These are phyloP conservation scores for Drosophila tripunctata DNA, from an alignment of 2,888 invertebrate species.

Conservation along the genomic window DNA sequence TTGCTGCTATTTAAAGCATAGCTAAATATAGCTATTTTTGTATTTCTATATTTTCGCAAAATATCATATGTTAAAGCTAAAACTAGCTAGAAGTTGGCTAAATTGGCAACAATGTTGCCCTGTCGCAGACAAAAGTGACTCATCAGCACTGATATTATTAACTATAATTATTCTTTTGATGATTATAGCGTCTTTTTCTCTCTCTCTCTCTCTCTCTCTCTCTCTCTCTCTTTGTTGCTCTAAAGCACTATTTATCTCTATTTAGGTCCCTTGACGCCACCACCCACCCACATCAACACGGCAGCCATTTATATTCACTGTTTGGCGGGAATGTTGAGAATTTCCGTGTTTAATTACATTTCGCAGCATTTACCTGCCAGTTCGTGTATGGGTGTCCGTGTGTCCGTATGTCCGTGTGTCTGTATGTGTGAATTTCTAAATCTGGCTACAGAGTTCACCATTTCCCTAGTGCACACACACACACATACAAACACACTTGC, in stretches of 20 bases:
- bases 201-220: background rate
- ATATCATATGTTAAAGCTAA: no score
- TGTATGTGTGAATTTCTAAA: conserved; percentile 12
- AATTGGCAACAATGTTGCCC: no score
- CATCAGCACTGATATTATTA: conserved; percentile 19
- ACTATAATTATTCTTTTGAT: conserved; percentile 7
- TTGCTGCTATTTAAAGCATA: no score
- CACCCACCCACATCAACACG: conserved; percentile 9
- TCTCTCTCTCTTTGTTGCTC: background rate
- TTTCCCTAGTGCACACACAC: background rate
- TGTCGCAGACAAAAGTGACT: conserved; percentile 13
- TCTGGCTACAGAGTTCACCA: conserved; percentile 29
- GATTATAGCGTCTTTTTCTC: background rate
- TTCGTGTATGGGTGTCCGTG: background rate
- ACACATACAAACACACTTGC: background rate
- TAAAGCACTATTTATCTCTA: background rate
- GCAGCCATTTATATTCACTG: conserved; percentile 13
- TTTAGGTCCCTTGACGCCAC: background rate
- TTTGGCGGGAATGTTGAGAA: conserved; percentile 26
- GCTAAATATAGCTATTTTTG: no score
- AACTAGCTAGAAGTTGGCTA: no score
- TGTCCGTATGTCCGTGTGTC: background rate
- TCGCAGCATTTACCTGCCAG: conserved; percentile 16
- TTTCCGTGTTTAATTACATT: conserved; percentile 53
- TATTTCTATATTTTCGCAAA: no score